These are phyloP conservation scores for Phenacoccus solenopsis DNA, from an alignment of 1,140 invertebrate species.

Conservation along the genomic window DNA sequence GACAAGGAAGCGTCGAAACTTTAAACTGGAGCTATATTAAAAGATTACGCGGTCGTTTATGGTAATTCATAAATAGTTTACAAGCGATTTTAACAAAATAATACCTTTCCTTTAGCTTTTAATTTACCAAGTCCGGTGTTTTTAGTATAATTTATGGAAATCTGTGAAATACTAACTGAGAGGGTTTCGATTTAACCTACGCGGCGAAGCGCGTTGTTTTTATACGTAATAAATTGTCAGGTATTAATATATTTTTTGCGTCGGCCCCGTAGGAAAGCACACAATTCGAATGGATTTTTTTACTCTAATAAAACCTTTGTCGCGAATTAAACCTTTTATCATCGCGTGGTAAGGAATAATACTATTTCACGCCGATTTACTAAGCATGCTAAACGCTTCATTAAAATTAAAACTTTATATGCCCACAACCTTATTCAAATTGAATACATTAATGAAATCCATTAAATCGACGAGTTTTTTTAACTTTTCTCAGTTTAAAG, in stretches of 20 bases:
- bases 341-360: neutral
- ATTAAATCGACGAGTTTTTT: too few relatives aligned
- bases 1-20: neutral
- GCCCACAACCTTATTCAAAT: neutral
- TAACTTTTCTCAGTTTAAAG: too few relatives aligned
- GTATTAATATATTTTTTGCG: neutral
- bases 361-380: neutral
- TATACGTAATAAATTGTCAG: neutral
- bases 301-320: neutral
- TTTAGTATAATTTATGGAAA: neutral
- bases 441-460: neutral
- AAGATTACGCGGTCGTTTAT: neutral
- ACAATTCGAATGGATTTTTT: neutral
- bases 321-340: neutral
- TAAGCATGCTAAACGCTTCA: neutral
- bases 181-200: neutral
- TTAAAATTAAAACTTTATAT: neutral
- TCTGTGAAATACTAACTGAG: neutral
- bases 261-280: neutral
- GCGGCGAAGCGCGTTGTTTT: neutral
- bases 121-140: neutral
- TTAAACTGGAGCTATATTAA: conserved; percentile 3
- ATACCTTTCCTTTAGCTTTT: conserved; percentile 2
- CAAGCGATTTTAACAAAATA: neutral
- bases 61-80: neutral